Evolutionary conservation across 2,797 vertebrate genomes (phyloP), one percentile per base, ranked within the genome.

Genomic region (Syndactyla subalaris): DNA sequence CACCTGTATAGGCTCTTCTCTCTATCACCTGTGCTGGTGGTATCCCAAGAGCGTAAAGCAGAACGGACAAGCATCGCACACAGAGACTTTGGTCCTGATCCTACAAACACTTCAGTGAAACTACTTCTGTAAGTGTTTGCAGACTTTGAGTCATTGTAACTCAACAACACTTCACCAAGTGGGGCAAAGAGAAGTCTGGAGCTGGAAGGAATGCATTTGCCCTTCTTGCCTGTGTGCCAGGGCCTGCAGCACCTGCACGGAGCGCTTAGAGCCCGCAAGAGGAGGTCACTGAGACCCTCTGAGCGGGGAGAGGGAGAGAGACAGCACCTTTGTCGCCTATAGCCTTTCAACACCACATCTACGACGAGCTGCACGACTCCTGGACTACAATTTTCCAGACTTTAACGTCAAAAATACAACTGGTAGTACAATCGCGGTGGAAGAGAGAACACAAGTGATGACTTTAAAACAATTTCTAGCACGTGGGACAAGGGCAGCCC

Each of bases 251-350:
- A 6, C 54, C 80, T 19, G 1, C 7, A 2, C 12, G 14, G 34
- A 72, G 55, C 2, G 39, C 61, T 30, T 2, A 7, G 10, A 84
- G 39, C 13, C 54, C 1, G 1, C n/a, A 18, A 27, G 23, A 77
- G 10, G 45, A 49, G 43, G 38, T 58, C 8, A 1, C 29, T 1
- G 24, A 27, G 43, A 43, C 18, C 19, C 49, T 12, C 17, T 1
- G 4, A 18, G 13, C 0, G 17, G 51, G 4, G 7, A 7, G 27
- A 3, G 23, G 19, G 23, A 21, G 4, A 79, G 2, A n/a, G 0
- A 21, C 17, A 29, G 38, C 54, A n/a, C 7, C 21, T 15, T 14
- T 17, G n/a, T 5, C 3, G 1, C 46, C 27, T 5, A n/a, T 8
- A 41, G 14, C 12, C 24, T 29, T 51, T 51, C 39, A 49, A 5